phyloP scores from a whole-genome alignment of 2,797 vertebrate species.

The Sebastes nivosus region DNA sequence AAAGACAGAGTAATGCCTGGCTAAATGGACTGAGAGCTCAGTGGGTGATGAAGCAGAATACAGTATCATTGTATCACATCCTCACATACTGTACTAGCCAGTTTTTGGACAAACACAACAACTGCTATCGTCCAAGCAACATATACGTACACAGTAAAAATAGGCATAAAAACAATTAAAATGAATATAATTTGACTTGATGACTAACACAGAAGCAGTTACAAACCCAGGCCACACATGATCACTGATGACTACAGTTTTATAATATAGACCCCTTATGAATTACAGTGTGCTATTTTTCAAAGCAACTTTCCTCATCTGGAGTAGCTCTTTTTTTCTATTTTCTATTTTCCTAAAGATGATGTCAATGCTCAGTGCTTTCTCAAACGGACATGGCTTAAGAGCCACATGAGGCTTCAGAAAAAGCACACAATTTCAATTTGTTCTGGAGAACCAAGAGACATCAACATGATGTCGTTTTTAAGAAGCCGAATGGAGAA shows the following conservation, averaged over 20 bases:
- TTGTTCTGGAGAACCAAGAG: conserved; percentile 36
- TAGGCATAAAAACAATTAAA: background rate
- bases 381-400: conserved; percentile 36
- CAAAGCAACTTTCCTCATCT: background rate
- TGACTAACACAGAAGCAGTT: background rate
- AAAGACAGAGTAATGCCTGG: background rate
- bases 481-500: conserved; percentile 54
- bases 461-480: conserved; percentile 59
- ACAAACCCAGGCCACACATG: conserved; percentile 1
- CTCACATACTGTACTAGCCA: background rate
- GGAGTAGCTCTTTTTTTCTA: conserved; percentile 10
- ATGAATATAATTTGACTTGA: background rate
- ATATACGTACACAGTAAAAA: background rate
- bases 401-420: conserved; percentile 37
- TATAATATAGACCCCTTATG: conserved; percentile 6
- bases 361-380: conserved; percentile 36
- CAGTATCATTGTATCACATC: background rate
- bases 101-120: background rate
- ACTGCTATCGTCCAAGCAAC: background rate
- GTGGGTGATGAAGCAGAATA: background rate
- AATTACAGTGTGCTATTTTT: conserved; percentile 19
- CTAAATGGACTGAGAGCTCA: background rate
- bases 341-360: conserved; percentile 42
- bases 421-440: conserved; percentile 60
- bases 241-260: conserved; percentile 3